A percentile compares a stretch with the other conserved stretches of the same genome.
Evolutionary conservation across 2,888 invertebrate species (phyloP).

Genomic region (Cordilura impudica): DNA sequence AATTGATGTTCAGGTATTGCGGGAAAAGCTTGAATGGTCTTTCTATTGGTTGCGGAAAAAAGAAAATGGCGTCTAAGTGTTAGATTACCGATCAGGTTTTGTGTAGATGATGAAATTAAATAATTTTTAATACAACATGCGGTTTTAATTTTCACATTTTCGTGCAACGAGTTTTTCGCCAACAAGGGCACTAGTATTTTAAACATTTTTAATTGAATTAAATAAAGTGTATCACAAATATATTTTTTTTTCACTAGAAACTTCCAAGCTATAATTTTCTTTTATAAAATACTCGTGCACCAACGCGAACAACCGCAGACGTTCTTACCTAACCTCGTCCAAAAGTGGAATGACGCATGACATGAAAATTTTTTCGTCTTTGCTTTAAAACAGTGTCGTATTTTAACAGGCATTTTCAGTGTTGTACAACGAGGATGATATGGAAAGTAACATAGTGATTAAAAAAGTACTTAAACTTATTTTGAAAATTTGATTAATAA

Average conservation of each 20-base stretch:
- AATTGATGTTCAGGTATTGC: slow-evolving; percentile 47
- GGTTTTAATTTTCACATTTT: slow-evolving; percentile 61
- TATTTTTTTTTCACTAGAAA: slow-evolving; percentile 18
- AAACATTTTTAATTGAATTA: slow-evolving; percentile 63
- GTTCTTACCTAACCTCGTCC: slow-evolving; percentile 78
- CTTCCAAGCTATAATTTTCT: slow-evolving; percentile 7
- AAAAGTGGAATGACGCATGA: slow-evolving; percentile 72
- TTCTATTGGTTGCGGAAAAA: slow-evolving; percentile 74
- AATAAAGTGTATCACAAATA: slow-evolving; percentile 46
- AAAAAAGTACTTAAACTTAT: no score
- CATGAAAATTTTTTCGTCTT: slow-evolving; percentile 30
- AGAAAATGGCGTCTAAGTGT: slow-evolving; percentile 75
- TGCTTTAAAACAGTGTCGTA: slow-evolving; percentile 35
- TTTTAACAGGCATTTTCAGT: neutral
- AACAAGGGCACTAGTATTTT: slow-evolving; percentile 72
- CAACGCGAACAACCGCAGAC: slow-evolving; percentile 64
- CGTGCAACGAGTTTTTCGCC: slow-evolving; percentile 69
- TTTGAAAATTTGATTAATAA: no score
- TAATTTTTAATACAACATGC: slow-evolving; percentile 70
- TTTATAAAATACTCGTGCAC: slow-evolving; percentile 67
- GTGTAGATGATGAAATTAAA: slow-evolving; percentile 71
- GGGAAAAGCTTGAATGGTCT: slow-evolving; percentile 70
- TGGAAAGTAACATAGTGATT: no score
- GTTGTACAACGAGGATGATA: neutral
- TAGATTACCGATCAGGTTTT: slow-evolving; percentile 65